Base-by-base conservation (phyloP, 2,888 invertebrate species). In the Apomyelois bistriatella region DNA sequence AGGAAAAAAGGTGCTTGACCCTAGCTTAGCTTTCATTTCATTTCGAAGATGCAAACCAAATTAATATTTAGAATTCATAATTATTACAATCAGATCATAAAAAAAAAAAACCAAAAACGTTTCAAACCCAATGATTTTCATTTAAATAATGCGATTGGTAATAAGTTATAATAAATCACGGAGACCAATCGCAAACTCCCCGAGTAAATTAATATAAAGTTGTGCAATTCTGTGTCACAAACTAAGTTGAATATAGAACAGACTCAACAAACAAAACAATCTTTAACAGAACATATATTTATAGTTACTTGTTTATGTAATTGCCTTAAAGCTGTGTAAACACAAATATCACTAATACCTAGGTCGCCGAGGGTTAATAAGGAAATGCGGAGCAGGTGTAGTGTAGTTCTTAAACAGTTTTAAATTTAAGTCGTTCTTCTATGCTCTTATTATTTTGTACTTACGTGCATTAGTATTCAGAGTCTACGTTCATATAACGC, bases 141-240 rank as follows among this genome's bases (percentile, higher is more conserved):
- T 37, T 37, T 12, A 37, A 37, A 12, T 37, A 38, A 12, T 38
- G n/a, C 16, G 16, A 42, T 43, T 22, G 58, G 72, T 79, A 81
- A 83, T 84, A 77, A 85, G 82, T 82, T 85, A 76, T 76, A 82
- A 86, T 85, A 87, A 85, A 85, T 86, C 85, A 79, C 62, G 68
- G 62, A 61, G 65, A 73, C 72, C 73, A 72, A 79, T 79, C 74
- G 71, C 68, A 68, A 83, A 83, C 79, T 85, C 79, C 72, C 81
- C 72, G 76, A 85, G 81, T 84, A 85, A 87, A 86, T 88, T 88
- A 86, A 87, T 86, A 87, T 82, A 83, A 88, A 87, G 79, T 86
- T 86, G 80, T 84, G 79, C 85, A 85, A 82, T 83, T 75, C 76
- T 75, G 74, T 75, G 71, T 7, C 17, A 16, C 16, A 16, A 40